Conservation (phyloP, 2,113 vertebrate genomes). For the Geococcyx californianus region DNA sequence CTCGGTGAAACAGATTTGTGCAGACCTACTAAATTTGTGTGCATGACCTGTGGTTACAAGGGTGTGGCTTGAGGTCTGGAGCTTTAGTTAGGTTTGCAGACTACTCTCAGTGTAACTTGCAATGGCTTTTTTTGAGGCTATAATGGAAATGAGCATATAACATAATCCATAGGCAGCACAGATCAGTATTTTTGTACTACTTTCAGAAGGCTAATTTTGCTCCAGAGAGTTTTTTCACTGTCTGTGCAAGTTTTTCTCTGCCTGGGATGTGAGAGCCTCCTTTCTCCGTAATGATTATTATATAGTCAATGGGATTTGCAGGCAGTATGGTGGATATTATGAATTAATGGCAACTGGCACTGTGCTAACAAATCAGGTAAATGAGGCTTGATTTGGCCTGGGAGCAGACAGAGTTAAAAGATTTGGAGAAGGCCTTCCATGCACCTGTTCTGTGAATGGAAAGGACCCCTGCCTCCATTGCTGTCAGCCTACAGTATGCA, state of each 20-base stretch:
- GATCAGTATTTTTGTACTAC: not conserved
- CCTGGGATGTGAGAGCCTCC: not conserved
- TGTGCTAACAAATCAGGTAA: not conserved
- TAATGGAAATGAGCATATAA: not conserved
- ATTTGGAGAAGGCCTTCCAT: not conserved
- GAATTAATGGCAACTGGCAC: not conserved
- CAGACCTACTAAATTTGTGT: constrained; percentile 6
- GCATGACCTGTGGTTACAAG: not conserved
- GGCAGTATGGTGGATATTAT: not conserved
- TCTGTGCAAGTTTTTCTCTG: not conserved
- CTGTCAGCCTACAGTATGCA: not conserved
- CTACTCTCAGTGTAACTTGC: not conserved
- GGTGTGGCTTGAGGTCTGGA: not conserved
- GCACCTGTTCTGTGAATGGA: constrained; percentile 3
- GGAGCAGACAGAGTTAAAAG: not conserved
- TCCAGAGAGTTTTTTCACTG: not conserved
- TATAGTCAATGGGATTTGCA: not conserved
- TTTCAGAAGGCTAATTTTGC: not conserved
- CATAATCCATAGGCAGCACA: not conserved
- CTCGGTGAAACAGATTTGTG: not conserved
- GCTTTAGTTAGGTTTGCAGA: not conserved
- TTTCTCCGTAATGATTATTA: not conserved
- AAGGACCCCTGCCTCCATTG: not conserved
- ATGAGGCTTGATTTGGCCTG: not conserved
- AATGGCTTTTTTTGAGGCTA: not conserved